Conservation (phyloP, 2,888 invertebrate genomes). For the Microctonus aethiopoides region DNA sequence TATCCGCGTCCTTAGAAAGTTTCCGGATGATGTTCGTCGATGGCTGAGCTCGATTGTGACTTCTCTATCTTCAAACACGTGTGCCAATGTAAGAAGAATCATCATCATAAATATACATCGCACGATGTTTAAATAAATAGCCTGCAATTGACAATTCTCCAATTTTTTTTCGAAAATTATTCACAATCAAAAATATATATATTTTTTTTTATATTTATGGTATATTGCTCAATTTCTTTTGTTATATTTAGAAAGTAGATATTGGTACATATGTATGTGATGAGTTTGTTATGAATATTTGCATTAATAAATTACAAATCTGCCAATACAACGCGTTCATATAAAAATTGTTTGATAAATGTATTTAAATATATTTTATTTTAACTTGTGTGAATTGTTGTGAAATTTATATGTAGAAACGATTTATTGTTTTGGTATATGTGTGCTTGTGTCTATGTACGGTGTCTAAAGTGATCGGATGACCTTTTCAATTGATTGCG, state of each 20-base stretch:
- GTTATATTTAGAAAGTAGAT: conserved; percentile 3
- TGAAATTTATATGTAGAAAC: too few relatives aligned
- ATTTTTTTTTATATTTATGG: neutral
- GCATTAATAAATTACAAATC: neutral
- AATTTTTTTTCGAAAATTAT: conserved; percentile 39
- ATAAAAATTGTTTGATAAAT: conserved; percentile 10
- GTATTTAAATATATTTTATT: too few relatives aligned
- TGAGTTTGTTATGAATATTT: neutral
- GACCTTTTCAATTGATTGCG: conserved; percentile 21
- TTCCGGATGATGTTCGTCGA: conserved; percentile 39
- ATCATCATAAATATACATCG: conserved; percentile 28
- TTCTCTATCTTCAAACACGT: neutral
- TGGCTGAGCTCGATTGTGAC: conserved; percentile 28
- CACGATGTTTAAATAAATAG: too few relatives aligned
- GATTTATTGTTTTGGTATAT: too few relatives aligned
- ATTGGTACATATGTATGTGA: neutral
- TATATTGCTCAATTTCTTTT: neutral
- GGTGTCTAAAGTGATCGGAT: conserved; percentile 35
- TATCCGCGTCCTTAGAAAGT: conserved; percentile 47
- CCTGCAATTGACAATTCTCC: conserved; percentile 40
- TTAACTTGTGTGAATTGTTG: too few relatives aligned
- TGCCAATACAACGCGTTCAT: too few relatives aligned
- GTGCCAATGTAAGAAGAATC: conserved; percentile 20
- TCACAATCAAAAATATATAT: conserved; percentile 32
- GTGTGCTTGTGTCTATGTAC: neutral